A percentile compares a stretch with the other conserved stretches of the same genome.
Conservation (phyloP, 2,888 invertebrate species). For the Xylophagus ater region DNA sequence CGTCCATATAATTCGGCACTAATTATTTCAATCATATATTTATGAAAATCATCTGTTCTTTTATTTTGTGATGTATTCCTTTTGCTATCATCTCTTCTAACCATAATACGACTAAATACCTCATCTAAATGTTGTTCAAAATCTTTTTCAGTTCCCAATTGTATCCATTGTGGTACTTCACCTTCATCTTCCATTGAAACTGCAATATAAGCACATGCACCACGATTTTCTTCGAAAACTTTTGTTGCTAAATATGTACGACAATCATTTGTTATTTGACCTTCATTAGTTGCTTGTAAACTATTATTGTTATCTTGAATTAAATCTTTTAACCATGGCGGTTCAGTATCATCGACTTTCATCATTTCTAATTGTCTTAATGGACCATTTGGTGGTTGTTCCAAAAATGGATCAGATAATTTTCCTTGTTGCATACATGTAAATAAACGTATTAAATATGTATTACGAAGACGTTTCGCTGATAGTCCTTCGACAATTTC, state of each 20-base stretch:
- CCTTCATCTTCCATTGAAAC: slow-evolving; percentile 22
- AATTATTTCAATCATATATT: slow-evolving; percentile 22
- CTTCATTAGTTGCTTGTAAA: too few species aligned
- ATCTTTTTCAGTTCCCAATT: slow-evolving; percentile 13
- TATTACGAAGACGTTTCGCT: slow-evolving; percentile 26
- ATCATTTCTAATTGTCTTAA: slow-evolving; percentile 14
- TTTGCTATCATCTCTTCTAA: background rate
- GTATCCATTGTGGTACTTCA: slow-evolving; percentile 18
- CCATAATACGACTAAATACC: slow-evolving; percentile 7
- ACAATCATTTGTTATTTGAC: slow-evolving; percentile 12
- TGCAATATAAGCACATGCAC: too few species aligned
- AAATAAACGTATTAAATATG: slow-evolving; percentile 26
- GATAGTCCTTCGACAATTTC: slow-evolving; percentile 21
- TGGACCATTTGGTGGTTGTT: slow-evolving; percentile 19
- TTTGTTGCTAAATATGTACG: slow-evolving; percentile 21
- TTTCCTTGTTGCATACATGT: slow-evolving; percentile 24
- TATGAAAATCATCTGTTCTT: background rate
- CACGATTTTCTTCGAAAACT: slow-evolving; percentile 21
- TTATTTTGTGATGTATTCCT: background rate
- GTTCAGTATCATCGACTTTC: slow-evolving; percentile 9
- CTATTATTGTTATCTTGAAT: too few species aligned
- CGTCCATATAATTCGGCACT: slow-evolving; percentile 26
- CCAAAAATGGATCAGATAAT: slow-evolving; percentile 24
- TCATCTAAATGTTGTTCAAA: slow-evolving; percentile 11
- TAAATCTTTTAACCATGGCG: slow-evolving; percentile 13